These are phyloP conservation scores for Podabrus alpinus DNA, from an alignment of 2,888 invertebrate species.

Conservation along the genomic window DNA sequence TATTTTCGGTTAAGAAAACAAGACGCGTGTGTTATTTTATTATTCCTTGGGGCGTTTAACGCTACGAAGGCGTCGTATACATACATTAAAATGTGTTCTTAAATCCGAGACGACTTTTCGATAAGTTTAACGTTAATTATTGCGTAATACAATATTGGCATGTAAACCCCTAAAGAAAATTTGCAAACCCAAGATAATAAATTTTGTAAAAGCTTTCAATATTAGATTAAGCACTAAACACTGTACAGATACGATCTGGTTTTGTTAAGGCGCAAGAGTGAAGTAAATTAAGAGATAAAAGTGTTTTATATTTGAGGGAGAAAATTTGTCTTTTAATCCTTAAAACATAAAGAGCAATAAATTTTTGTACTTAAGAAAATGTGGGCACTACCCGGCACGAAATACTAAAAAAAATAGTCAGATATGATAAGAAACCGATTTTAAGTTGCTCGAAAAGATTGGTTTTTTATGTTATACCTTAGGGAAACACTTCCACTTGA, in stretches of 20 bases:
- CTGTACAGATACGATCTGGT: not conserved
- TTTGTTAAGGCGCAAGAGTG: not conserved
- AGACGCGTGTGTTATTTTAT: not conserved
- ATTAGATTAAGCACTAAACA: not conserved
- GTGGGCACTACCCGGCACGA: not conserved
- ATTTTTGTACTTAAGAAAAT: not conserved
- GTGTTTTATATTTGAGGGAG: not conserved
- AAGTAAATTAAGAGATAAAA: not conserved
- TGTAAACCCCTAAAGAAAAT: not conserved
- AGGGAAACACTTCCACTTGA: not conserved
- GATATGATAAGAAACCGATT: not conserved
- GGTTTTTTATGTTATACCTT: not conserved
- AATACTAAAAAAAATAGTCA: not conserved
- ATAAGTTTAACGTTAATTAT: not conserved
- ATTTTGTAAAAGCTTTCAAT: not conserved
- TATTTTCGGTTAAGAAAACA: not conserved
- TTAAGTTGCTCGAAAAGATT: not conserved
- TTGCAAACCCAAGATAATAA: not conserved
- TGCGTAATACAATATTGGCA: not conserved
- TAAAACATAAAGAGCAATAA: not conserved
- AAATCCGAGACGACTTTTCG: not conserved
- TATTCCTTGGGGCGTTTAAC: not conserved
- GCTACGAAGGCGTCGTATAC: not conserved
- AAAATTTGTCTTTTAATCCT: not conserved
- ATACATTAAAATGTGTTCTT: not conserved